Evolutionary conservation across 2,888 invertebrate genomes (phyloP), one percentile per base, ranked within the genome.

Genomic region (Nesidiocoris tenuis): DNA sequence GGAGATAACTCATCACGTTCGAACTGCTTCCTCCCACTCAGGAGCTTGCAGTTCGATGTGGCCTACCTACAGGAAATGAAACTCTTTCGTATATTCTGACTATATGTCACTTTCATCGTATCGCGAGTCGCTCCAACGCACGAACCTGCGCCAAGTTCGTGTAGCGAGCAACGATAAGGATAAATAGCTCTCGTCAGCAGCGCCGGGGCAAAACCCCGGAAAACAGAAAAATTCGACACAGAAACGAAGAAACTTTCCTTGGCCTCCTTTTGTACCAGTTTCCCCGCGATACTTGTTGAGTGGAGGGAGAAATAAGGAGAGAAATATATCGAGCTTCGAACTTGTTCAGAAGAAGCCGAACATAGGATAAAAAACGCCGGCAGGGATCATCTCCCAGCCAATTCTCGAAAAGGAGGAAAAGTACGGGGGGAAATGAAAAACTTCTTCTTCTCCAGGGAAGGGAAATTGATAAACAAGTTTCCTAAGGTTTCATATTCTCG

Each of bases 401-500:
- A 39, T 39, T 39, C 39, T 39, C 12, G 39, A 39, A 39, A 7
- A 39, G 12, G 39, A 39, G 39, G 39, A 39, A 39, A 39, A 39
- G 39, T 39, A 39, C 39, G 12, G 12, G 5, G 39, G 39, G 54
- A 66, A 66, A 55, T 19, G 17, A 25, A 56, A 67, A 67, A 67
- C 67, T 67, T 67, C 55, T 21, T 67, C 19, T 55, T n/a, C n/a
- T n/a, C n/a, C n/a, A n/a, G n/a, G n/a, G 56, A 19, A 56, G 56
- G 39, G 67, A 67, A 67, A 67, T 67, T 67, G 67, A 67, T 67
- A 67, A 67, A 67, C 67, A 67, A 67, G 67, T 67, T 67, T 67
- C 55, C 67, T 67, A 67, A 67, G 67, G 67, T 67, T 67, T 67
- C 67, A 67, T 67, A 67, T 67, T 67, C 67, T 67, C 39, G 5